Evolutionary conservation across 2,888 invertebrate genomes (phyloP), one percentile per base, ranked within the genome.

Genomic region (Amiota mariae): DNA sequence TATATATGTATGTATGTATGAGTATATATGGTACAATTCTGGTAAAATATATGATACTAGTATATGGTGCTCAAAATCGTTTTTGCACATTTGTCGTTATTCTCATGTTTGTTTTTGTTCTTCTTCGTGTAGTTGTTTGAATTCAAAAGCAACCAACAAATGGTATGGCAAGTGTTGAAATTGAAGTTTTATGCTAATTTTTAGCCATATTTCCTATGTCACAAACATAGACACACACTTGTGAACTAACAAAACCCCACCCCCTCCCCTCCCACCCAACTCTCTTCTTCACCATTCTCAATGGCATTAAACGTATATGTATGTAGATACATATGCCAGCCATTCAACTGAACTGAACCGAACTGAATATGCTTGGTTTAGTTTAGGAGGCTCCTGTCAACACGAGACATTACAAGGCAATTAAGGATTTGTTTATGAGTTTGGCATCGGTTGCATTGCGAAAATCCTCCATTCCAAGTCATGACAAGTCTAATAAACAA

Each of bases 391-490:
- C 20, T 51, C 24, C 85, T 84, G 83, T 85, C 83, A 84, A 84
- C 83, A 84, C 84, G 79, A 75, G 82, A 86, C 82, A 86, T 84
- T 84, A 86, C 85, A 86, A 79, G 86, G 84, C 86, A 84, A 84
- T 84, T 84, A 86, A 82, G 79, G 79, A 83, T 85, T 86, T 85
- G 83, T 84, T 84, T 84, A 84, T 85, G 82, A 61, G 85, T 68
- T 68, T 66, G 10, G 48, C 8, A 18, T 48, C 15, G 15, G 64
- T 10, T 18, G 48, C 11, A 12, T 48, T 49, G 48, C 66, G 48
- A 47, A 66, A 48, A 48, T 48, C 54, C 47, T 67, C 49, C 48
- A 49, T 67, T 9, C 46, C 63, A 46, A 46, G 63, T 13, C n/a
- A n/a, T n/a, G n/a, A n/a, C n/a, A n/a, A n/a, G 63, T 46, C 12